A percentile compares a stretch with the other conserved stretches of the same genome.
phyloP scores from a whole-genome alignment of 2,888 invertebrate species.

The Lasioglossum zephyrum region DNA sequence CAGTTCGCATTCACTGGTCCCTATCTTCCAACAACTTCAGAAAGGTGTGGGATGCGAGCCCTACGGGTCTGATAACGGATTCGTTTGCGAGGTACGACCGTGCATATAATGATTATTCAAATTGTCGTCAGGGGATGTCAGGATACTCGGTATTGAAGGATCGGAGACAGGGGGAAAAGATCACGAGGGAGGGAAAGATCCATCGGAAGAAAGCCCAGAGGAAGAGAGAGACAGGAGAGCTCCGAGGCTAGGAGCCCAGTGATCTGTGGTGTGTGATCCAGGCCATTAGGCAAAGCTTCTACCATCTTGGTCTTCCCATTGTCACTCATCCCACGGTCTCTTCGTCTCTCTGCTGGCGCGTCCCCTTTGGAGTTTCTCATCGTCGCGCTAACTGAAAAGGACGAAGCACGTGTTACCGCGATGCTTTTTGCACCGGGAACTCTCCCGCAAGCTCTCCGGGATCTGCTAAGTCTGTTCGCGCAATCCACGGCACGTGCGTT shows the following conservation, averaged over 20 bases:
- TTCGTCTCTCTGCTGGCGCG: conserved; percentile 24
- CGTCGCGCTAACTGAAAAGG: conserved; percentile 71
- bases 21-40: background rate
- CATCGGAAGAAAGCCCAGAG: conserved; percentile 13
- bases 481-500: conserved; percentile 82
- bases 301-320: conserved; percentile 60
- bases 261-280: conserved; percentile 81
- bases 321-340: conserved; percentile 28
- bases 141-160: conserved; percentile 50
- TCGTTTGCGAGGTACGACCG: conserved; percentile 80
- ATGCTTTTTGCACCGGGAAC: conserved; percentile 60
- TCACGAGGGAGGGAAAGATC: conserved; percentile 9
- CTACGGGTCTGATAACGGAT: conserved; percentile 72
- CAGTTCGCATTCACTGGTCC: background rate
- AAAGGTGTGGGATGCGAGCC: conserved; percentile 1
- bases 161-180: conserved; percentile 29
- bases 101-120: conserved; percentile 84
- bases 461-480: conserved; percentile 79
- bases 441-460: conserved; percentile 53
- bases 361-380: conserved; percentile 20
- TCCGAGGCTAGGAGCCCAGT: conserved; percentile 61
- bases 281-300: conserved; percentile 81
- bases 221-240: background rate
- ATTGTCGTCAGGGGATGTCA: conserved; percentile 76
- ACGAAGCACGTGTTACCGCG: conserved; percentile 66